Conservation (phyloP, 2,113 vertebrate species). For the Ciconia boyciana region DNA sequence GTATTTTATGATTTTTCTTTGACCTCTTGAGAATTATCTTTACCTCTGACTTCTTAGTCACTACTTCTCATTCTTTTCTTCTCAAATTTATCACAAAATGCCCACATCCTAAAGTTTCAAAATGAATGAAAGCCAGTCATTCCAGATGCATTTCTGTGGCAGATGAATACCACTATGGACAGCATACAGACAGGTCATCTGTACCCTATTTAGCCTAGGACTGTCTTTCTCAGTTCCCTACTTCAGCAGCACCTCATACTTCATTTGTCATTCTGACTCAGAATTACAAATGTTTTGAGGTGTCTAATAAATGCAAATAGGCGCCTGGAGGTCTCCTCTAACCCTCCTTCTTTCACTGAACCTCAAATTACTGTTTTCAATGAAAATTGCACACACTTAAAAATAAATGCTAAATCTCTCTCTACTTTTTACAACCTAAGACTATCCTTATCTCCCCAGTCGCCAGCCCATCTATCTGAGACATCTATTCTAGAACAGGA, state of each 20-base stretch:
- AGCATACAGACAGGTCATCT: neutral
- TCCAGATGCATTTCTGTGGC: neutral
- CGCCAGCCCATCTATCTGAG: neutral
- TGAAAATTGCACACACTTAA: neutral
- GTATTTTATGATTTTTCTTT: neutral
- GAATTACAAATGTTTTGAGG: neutral
- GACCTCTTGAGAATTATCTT: neutral
- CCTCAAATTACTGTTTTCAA: neutral
- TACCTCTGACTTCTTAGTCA: neutral
- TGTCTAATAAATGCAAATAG: neutral
- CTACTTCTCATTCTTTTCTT: neutral
- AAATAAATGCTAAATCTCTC: neutral
- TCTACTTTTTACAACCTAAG: neutral
- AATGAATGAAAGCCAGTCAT: neutral
- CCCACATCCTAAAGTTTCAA: neutral
- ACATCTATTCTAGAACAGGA: conserved; percentile 13
- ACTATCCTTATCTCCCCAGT: neutral
- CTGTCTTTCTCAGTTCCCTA: neutral
- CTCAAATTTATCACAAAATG: neutral
- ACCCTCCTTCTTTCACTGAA: neutral
- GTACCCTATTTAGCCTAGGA: accelerated
- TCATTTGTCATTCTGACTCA: neutral
- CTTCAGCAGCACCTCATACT: neutral
- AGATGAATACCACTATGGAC: neutral
- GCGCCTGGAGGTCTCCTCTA: neutral